Conservation (phyloP, 2,888 invertebrate species). For the Disparrhopalites patrizii region DNA sequence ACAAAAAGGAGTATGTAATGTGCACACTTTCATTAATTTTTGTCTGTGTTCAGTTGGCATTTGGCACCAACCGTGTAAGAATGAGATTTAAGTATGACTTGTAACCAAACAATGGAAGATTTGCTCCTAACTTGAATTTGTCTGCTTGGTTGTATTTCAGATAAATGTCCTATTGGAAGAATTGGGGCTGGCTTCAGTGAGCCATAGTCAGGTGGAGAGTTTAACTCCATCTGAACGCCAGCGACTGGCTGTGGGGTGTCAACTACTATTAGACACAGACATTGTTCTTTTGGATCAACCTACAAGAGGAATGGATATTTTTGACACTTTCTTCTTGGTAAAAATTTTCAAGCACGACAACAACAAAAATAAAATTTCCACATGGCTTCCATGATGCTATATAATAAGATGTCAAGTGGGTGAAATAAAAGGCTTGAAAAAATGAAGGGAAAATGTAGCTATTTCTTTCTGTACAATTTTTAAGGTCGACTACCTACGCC, state of each 20-base stretch:
- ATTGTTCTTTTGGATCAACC: conserved; percentile 84
- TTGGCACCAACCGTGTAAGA: background rate
- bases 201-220: conserved; percentile 77
- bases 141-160: conserved; percentile 53
- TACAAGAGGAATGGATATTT: conserved; percentile 84
- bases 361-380: too few species aligned
- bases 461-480: background rate
- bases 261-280: conserved; percentile 74
- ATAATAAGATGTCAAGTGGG: background rate
- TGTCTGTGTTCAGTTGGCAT: too few species aligned
- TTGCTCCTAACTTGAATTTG: too few species aligned
- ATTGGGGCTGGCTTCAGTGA: conserved; percentile 81
- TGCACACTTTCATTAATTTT: too few species aligned
- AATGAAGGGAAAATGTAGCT: background rate
- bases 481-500: conserved; percentile 81
- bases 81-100: background rate
- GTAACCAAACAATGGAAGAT: background rate
- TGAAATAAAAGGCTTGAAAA: background rate
- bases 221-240: conserved; percentile 83
- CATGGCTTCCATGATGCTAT: background rate
- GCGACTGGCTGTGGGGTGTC: conserved; percentile 82
- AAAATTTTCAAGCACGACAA: too few species aligned
- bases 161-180: conserved; percentile 87
- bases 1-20: background rate
- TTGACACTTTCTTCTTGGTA: conserved; percentile 86